Base-by-base conservation (phyloP, 1,140 invertebrate genomes). In the Leptopilina boulardi region DNA sequence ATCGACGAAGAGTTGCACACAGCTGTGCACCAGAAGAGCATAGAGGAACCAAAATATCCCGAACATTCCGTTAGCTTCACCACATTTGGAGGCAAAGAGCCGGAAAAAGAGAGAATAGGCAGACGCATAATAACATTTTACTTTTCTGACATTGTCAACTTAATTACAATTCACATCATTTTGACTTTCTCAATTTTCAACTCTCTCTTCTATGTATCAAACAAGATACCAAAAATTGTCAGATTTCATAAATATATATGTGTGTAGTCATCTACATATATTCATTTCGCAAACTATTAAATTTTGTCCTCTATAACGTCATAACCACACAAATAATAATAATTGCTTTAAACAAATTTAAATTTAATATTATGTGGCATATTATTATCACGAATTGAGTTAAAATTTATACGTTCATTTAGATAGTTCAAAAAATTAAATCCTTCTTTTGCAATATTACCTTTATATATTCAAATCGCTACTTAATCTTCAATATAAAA, bases 61-160 rank as follows among this genome's bases (percentile, higher is more conserved):
- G 82, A 79, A 83, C 85, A 84, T 85, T 84, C 83, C 84, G 82
- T 84, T 84, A 82, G 81, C 82, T 83, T 75, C 42, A 74, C 44
- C 72, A 38, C 70, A 71, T 59, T 30, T 42, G 30, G 59, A 71
- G 34, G 34, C 26, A 47, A 73, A 70, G 73, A 72, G 51, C 42
- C 11, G 4, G 3, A 30, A 71, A 23, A 21, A 41, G 42, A 23
- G 18, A 18, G 15, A 30, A 54, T 13, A 42, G n/a, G n/a, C 59
- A 66, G 26, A 66, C 26, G 59, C 23, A 30, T 66, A 73, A 71
- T 51, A 30, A 44, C 30, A 75, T 41, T 38, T 26, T 34, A 30
- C 70, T 73, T 66, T 70, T 70, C 73, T 66, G 51, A 11, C 56
- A 26, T 19, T 72, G 41, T 79, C 42, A 47, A 70, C 73, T 79